Base-by-base conservation (phyloP, 2,888 invertebrate genomes). In the Laspeyria flexula region DNA sequence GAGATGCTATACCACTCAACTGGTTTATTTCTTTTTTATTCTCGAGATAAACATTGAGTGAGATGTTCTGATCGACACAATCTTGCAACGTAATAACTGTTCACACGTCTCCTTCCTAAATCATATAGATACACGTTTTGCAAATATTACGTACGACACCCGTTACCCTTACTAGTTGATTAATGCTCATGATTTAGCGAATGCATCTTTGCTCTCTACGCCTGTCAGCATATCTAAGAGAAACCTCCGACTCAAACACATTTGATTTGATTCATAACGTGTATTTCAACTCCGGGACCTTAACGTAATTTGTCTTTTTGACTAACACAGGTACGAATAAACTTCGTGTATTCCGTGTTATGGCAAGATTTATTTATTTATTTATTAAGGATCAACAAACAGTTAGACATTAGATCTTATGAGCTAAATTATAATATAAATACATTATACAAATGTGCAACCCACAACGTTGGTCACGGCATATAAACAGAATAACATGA, bases 141-240 rank as follows among this genome's bases (percentile, higher is more conserved):
- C 51, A 42, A 43, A 54, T 25, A 55, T 35, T 35, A 50, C 51
- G 56, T 49, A 57, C 63, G 41, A 47, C 62, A 65, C 59, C 69
- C 65, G 64, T 69, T 63, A 72, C 67, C 64, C 67, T 59, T 69
- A 62, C 65, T 65, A 60, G 55, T 71, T 84, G 83, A 84, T 84
- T 82, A 83, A 84, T 84, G 83, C 73, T 74, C 72, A 74, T 81
- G 81, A 78, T 77, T 77, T 72, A 72, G 71, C 69, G 61, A 62
- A 63, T 67, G 65, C 58, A 58, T 64, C 57, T 66, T 65, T 60
- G 62, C 74, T 68, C 69, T 73, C 60, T 65, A 65, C 68, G 66
- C 73, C 69, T 71, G 70, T 71, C 73, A 60, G 64, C 53, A 42
- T 53, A 55, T 57, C 54, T 44, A 46, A 60, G 71, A 62, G 71